Base-by-base conservation (phyloP, 2,888 invertebrate species). In the Phragmatobia fuliginosa region DNA sequence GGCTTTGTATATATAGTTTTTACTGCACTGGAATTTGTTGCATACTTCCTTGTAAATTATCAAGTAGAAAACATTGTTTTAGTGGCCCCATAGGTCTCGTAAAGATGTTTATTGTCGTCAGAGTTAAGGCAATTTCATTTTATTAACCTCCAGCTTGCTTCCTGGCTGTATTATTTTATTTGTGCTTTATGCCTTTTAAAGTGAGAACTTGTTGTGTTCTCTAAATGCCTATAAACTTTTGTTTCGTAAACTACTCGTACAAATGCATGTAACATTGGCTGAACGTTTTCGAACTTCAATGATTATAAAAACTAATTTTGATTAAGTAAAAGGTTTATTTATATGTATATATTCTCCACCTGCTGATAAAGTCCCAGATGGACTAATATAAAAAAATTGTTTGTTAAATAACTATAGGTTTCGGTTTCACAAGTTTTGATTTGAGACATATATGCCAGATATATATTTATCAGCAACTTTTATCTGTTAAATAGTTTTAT, bases 61-160 rank as follows among this genome's bases (percentile, higher is more conserved):
- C 21, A n/a, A 2, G 2, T 49, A n/a, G 10, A n/a, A 49, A 49
- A 31, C 80, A 73, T 74, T 71, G 52, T 10, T 73, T 76, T 59
- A 49, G 33, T 56, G 70, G 77, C 79, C 61, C 59, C 67, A 72
- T 77, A 67, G 77, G 73, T 77, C 78, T 89, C 90, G 87, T 93
- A 91, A 92, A 92, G 82, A 80, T 84, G 84, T 90, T 91, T 89
- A 91, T 83, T 88, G 86, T 89, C 88, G 85, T 89, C 88, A 87
- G 88, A 85, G 78, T 85, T 82, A 77, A 84, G 82, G 84, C 88
- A 84, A 89, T 87, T 88, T 85, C 85, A 84, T 87, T 88, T 90
- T 90, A 90, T 89, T 86, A 84, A 82, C 84, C 76, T 83, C 81
- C 79, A 79, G 80, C 78, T 77, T 77, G 85, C 86, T 88, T 86